These are phyloP conservation scores for Danio tinwini DNA, from an alignment of 2,797 vertebrate species.

Conservation along the genomic window DNA sequence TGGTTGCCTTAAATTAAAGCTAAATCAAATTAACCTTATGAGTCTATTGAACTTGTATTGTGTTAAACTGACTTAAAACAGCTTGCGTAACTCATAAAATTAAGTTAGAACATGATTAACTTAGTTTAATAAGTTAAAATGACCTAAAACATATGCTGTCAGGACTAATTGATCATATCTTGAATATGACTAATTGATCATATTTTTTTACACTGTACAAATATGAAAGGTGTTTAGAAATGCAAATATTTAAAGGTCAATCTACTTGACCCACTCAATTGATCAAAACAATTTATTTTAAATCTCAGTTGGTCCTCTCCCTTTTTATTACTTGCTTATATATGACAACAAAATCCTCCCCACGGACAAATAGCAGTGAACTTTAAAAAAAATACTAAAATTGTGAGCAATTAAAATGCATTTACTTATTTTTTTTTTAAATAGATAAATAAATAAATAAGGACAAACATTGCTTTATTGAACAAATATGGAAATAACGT, in stretches of 20 bases:
- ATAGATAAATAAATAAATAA: background rate
- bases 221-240: background rate
- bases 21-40: too few species aligned
- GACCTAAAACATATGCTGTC: too few species aligned
- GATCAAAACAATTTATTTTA: background rate
- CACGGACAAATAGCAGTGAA: background rate
- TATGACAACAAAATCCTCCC: background rate
- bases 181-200: too few species aligned
- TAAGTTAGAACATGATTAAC: too few species aligned
- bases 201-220: too few species aligned
- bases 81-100: too few species aligned
- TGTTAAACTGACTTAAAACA: too few species aligned
- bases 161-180: too few species aligned
- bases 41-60: too few species aligned
- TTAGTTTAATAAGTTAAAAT: too few species aligned
- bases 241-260: background rate
- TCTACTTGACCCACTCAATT: background rate
- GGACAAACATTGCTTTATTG: too few species aligned
- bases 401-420: background rate
- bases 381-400: background rate
- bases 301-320: background rate
- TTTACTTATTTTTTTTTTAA: background rate
- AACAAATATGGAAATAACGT: background rate
- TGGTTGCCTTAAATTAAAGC: too few species aligned
- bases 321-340: background rate